Evolutionary conservation across 2,888 invertebrate genomes (phyloP).

Genomic region (Euzetes globulus): DNA sequence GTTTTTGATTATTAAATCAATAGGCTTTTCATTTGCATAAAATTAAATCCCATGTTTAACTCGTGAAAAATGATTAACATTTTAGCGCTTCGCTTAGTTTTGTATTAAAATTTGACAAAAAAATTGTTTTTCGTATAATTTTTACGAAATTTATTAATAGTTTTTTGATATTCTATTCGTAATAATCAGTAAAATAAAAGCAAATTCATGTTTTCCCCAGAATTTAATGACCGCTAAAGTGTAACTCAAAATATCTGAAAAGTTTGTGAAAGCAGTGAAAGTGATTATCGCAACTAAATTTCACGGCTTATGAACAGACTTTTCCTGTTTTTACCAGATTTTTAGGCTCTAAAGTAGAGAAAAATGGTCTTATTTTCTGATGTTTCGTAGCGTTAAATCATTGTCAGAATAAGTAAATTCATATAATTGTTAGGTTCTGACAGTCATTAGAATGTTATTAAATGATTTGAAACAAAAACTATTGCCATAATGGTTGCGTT

Average conservation of each 20-base stretch:
- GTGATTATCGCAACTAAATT: no score
- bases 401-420: background rate
- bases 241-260: no score
- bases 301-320: no score
- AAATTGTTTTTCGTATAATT: background rate
- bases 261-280: no score
- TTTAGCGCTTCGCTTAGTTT: background rate
- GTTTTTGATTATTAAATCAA: constrained; percentile 5
- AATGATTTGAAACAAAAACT: background rate
- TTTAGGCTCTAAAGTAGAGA: no score
- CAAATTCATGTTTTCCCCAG: no score
- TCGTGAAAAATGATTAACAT: background rate
- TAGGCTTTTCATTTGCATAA: background rate
- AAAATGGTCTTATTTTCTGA: background rate
- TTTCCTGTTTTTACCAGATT: no score
- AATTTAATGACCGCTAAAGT: no score
- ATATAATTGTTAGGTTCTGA: background rate
- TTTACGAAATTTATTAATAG: no score
- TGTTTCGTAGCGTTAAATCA: background rate
- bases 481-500: background rate
- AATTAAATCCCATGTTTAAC: background rate
- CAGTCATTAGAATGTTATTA: background rate
- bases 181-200: no score
- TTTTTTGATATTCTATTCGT: no score
- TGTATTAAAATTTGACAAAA: background rate